These are phyloP conservation scores for Zophobas morio DNA, from an alignment of 1,140 invertebrate species.

Conservation along the genomic window DNA sequence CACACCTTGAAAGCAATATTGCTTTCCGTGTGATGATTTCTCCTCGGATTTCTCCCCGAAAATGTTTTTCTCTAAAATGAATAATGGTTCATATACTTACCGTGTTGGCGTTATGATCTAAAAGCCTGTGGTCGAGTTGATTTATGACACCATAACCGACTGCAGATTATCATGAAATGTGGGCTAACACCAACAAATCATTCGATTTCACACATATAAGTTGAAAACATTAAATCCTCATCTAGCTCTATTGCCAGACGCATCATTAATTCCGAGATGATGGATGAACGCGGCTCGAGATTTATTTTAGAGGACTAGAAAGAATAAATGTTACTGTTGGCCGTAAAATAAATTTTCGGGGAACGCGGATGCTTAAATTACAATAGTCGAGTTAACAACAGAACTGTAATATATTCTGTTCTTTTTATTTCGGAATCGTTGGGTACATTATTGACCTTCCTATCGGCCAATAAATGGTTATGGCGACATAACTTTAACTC, in stretches of 20 bases:
- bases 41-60: not conserved
- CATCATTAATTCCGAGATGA: constrained; percentile 2
- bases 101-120: constrained; percentile 47
- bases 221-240: constrained; percentile 9
- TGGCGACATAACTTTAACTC: constrained; percentile 71
- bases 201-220: constrained; percentile 35
- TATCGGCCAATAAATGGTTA: constrained; percentile 67
- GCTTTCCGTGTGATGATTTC: not conserved
- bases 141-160: constrained; percentile 55
- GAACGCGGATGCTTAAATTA: constrained; percentile 17
- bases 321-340: no score
- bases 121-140: constrained; percentile 51
- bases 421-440: constrained; percentile 60
- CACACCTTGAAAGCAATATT: not conserved
- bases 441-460: constrained; percentile 62
- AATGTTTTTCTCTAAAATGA: constrained; percentile 25
- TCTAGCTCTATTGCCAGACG: constrained; percentile 3
- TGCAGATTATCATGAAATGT: constrained; percentile 56
- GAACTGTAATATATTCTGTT: constrained; percentile 48
- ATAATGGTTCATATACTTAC: constrained; percentile 55
- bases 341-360: no score
- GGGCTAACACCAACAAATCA: constrained; percentile 56
- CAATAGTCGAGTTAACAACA: constrained; percentile 39
- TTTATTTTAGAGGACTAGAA: not conserved
- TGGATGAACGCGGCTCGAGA: constrained; percentile 2